phyloP scores from a whole-genome alignment of 2,113 vertebrate genomes.

The Bolborhynchus lineola region DNA sequence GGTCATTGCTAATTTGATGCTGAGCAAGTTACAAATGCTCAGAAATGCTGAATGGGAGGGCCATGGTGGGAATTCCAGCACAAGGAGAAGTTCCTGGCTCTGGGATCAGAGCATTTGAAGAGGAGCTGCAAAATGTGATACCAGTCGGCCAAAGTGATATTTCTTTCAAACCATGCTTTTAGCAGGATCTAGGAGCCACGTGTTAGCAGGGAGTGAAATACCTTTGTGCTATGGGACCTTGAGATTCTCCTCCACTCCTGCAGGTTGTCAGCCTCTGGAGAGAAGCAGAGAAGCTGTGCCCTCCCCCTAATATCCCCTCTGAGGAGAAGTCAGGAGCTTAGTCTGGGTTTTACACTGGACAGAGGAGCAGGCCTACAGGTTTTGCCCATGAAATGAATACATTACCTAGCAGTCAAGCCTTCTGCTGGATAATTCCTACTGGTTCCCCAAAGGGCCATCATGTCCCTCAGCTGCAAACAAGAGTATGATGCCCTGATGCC shows the following conservation, averaged over 20 bases:
- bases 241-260: accelerated
- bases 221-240: accelerated
- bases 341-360: neutral
- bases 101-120: neutral
- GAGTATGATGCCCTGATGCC: accelerated
- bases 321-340: neutral
- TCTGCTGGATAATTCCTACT: neutral
- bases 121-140: neutral
- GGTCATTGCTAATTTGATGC: neutral
- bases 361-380: neutral
- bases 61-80: neutral
- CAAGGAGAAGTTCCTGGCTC: neutral
- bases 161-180: neutral
- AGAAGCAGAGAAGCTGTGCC: neutral
- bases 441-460: accelerated
- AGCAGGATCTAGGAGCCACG: neutral
- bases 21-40: neutral
- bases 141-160: too few relatives aligned
- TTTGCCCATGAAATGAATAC: neutral
- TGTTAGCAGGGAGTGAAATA: neutral
- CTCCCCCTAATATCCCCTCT: neutral
- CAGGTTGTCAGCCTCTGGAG: neutral
- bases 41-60: neutral
- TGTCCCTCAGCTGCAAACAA: neutral
- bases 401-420: neutral